Evolutionary conservation across 2,888 invertebrate species (phyloP), one percentile per base, ranked within the genome.

Genomic region (Trypoxylon attenuatum): DNA sequence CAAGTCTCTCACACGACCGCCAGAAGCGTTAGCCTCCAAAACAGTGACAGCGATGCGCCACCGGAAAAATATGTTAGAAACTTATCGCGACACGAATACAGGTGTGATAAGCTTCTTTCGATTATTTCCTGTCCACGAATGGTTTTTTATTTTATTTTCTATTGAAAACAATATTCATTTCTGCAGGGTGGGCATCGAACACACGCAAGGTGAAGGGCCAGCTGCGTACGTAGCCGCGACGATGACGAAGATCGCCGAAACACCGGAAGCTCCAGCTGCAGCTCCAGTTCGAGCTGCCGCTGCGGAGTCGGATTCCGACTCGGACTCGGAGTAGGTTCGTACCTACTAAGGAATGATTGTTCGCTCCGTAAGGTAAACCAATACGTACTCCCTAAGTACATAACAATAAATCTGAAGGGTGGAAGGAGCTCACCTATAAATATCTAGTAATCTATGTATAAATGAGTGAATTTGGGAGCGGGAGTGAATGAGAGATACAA

Each of bases 61-160:
- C 99, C 99, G 10, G 99, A 99, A 89, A 99, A 99, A 89, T 99
- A 97, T 89, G 98, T 99, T 59, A 91, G 97, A 76, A 98, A 99
- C 89, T 90, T 98, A 76, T 97, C 98, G 53, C 91, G 98, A 66
- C 98, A 98, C 89, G 97, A 97, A 88, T 98, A 98, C 89, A 92
- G 91, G 95, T 95, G 63, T 22, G 49, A 27, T 22, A 21, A 49
- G n/a, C n/a, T n/a, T n/a, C n/a, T n/a, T n/a, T n/a, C n/a, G n/a
- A n/a, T 15, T 1, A 1, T 2, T 21, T n/a, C 19, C n/a, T 5
- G n/a, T 19, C n/a, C 19, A 19, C n/a, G n/a, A n/a, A n/a, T n/a
- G n/a, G n/a, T n/a, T n/a, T 10, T 18, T 21, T n/a, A 1, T 19
- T 18, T 3, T 16, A 4, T 21, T 10, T 5, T 3, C 10, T 2